Conservation (phyloP, 1,140 invertebrate species). For the Drosophila seguyi region DNA sequence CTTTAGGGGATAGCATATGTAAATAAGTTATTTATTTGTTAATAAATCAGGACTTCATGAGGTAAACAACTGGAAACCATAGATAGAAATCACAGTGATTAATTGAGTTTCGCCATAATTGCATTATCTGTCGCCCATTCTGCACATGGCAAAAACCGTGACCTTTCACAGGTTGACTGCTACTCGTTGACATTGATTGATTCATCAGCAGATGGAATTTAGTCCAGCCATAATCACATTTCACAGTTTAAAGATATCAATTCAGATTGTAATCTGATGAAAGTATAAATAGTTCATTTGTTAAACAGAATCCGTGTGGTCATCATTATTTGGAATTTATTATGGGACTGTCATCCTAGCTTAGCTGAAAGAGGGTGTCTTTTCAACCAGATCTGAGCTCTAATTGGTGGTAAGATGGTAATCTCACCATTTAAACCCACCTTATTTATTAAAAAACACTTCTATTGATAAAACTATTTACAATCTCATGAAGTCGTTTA, state of each 20-base stretch:
- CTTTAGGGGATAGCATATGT: background rate
- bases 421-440: too few relatives aligned
- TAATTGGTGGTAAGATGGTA: too few relatives aligned
- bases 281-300: background rate
- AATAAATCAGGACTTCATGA: background rate
- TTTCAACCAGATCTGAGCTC: too few relatives aligned
- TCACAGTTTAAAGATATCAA: background rate
- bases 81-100: too few relatives aligned
- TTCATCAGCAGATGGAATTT: background rate
- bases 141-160: background rate
- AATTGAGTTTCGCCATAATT: background rate
- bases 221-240: background rate
- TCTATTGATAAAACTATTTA: too few relatives aligned
- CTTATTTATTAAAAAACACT: too few relatives aligned
- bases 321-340: too few relatives aligned
- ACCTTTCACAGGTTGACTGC: background rate
- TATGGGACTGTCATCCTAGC: background rate
- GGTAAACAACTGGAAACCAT: background rate
- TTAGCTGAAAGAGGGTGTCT: background rate
- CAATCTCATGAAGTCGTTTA: too few relatives aligned
- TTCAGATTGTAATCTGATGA: background rate
- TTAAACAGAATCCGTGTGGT: too few relatives aligned
- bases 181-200: slow-evolving; percentile 4
- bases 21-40: background rate
- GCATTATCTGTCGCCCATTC: background rate